Conservation (phyloP, 2,888 invertebrate species). For the Hyalella azteca region DNA sequence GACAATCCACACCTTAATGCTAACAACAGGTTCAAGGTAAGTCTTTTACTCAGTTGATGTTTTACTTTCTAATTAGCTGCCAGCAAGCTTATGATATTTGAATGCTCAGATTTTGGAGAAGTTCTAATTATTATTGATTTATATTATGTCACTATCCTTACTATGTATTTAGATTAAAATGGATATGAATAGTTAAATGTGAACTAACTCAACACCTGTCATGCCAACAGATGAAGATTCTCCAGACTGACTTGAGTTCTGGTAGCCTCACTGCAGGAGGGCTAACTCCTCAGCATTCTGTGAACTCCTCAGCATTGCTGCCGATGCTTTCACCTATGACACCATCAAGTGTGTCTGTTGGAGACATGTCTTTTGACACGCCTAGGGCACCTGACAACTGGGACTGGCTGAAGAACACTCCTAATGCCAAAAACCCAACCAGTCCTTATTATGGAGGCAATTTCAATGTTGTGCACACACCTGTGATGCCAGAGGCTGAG, state of each 20-base stretch:
- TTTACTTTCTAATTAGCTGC: too few species aligned
- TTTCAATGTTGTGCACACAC: not conserved
- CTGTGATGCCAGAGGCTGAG: not conserved
- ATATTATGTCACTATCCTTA: too few species aligned
- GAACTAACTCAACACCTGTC: too few species aligned
- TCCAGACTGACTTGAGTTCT: too few species aligned
- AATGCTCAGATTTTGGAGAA: too few species aligned
- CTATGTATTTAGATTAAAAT: too few species aligned
- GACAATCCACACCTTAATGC: not conserved
- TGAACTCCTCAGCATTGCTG: not conserved
- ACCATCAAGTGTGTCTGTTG: not conserved
- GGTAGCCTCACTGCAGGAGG: too few species aligned
- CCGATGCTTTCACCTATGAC: not conserved
- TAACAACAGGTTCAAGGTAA: not conserved
- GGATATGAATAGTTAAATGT: too few species aligned
- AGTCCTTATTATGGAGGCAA: slow-evolving; percentile 2
- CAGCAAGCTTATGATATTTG: too few species aligned
- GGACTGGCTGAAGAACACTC: not conserved
- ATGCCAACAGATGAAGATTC: too few species aligned
- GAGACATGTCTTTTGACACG: not conserved
- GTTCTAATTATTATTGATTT: too few species aligned
- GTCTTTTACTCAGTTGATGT: too few species aligned
- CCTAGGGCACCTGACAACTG: not conserved
- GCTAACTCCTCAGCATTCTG: not conserved
- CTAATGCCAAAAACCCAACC: not conserved